Evolutionary conservation across 2,113 vertebrate genomes (phyloP), one percentile per base, ranked within the genome.

Genomic region (Poeciliopsis occidentalis): DNA sequence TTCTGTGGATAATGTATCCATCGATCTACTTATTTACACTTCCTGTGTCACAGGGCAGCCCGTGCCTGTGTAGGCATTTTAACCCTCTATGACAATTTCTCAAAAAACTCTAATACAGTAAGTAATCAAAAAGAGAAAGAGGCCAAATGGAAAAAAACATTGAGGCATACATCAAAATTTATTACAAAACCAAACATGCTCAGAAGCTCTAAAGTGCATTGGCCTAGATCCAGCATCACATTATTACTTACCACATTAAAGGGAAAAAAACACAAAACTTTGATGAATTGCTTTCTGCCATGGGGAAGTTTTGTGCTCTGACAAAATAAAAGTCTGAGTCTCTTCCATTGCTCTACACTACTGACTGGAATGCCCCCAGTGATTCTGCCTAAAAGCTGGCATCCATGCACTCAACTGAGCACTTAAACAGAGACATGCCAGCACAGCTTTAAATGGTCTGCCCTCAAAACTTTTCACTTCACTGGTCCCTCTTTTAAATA

Each of bases 351-450:
- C 68, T 30, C 30, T 62, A 24, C 29, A 73, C 72, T 30, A 64
- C 69, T 82, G 85, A 92, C 87, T 89, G 81, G 30, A 31, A 31
- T 85, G 80, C 63, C 70, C 26, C 76, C 70, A 71, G 67, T 79
- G 71, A 69, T 79, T 74, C 19, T 27, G 69, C 69, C 81, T 76
- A 78, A 82, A 82, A 61, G 44, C 84, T 78, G 73, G 75, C 69
- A 77, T 68, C 60, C 34, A 17, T 37, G 67, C 65, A 67, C 60
- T 82, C 62, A 60, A 41, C 17, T 22, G 41, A 79, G 80, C 71
- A 75, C 74, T 85, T 77, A 73, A 44, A 69, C 22, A 70, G 67
- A 80, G 27, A 75, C 27, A 67, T 30, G 37, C 37, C 65, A 67
- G 54, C 17, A 12, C 0, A 30, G 71, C 27, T 73, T 65, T 67